Evolutionary conservation across 2,113 vertebrate genomes (phyloP).

Genomic region (Natator depressus): DNA sequence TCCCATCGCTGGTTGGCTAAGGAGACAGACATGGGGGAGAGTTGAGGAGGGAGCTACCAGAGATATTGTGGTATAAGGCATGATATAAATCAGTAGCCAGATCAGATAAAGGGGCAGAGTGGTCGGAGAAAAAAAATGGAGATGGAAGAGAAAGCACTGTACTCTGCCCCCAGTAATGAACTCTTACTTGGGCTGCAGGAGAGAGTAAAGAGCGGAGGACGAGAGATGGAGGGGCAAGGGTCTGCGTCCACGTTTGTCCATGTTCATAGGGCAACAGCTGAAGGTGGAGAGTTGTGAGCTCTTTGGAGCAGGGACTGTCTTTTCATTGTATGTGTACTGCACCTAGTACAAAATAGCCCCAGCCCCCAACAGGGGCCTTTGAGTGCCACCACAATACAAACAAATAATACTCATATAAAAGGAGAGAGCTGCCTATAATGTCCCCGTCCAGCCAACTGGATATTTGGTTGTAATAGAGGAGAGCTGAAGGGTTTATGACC

Average conservation of each 20-base stretch:
- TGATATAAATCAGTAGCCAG: not conserved
- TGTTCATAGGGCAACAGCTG: not conserved
- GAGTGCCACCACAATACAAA: fast-evolving
- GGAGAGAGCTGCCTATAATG: slow-evolving; percentile 9
- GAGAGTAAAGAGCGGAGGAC: not conserved
- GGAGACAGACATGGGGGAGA: not conserved
- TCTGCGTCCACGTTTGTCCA: fast-evolving
- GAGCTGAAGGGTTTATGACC: slow-evolving; percentile 69
- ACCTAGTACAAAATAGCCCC: fast-evolving
- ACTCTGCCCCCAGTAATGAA: not conserved
- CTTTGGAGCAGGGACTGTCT: not conserved
- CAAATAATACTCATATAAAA: not conserved
- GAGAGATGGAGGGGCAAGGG: not conserved
- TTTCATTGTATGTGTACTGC: not conserved
- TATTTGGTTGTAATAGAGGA: slow-evolving; percentile 67
- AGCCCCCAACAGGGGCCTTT: not conserved
- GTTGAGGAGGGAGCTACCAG: not conserved
- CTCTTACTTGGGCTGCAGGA: not conserved
- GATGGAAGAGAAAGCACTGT: not conserved
- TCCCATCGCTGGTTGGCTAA: fast-evolving
- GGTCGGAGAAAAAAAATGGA: not conserved
- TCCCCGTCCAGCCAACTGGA: slow-evolving; percentile 46
- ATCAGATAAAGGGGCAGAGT: not conserved
- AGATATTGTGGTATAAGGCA: not conserved
- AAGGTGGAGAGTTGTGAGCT: not conserved